phyloP scores from a whole-genome alignment of 1,140 invertebrate genomes.

The Tetramorium parvispinum region DNA sequence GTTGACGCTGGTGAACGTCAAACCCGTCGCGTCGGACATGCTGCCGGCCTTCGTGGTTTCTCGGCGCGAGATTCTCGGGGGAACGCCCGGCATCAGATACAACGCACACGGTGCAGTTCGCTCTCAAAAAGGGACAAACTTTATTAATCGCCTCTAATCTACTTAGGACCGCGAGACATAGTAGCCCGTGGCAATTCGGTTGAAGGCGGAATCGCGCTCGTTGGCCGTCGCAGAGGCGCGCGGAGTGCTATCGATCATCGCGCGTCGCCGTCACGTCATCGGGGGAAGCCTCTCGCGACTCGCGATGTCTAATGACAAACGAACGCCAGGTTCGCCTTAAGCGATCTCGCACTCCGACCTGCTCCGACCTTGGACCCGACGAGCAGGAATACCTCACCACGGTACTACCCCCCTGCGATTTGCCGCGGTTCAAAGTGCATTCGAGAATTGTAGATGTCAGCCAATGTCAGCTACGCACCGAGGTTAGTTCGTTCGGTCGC shows the following conservation, averaged over 20 bases:
- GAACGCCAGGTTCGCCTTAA: background rate
- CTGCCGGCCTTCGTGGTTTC: background rate
- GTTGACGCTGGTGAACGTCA: slow-evolving; percentile 32
- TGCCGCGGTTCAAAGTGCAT: too few relatives aligned
- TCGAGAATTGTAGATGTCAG: too few relatives aligned
- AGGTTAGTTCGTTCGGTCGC: too few relatives aligned
- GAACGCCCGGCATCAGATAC: background rate
- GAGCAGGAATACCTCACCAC: background rate
- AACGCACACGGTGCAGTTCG: background rate
- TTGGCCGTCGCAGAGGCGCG: background rate
- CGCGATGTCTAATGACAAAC: background rate
- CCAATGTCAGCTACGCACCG: too few relatives aligned
- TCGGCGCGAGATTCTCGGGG: background rate
- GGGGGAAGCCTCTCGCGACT: background rate
- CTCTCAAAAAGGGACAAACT: background rate
- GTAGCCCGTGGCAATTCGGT: background rate
- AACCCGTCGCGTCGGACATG: slow-evolving; percentile 21
- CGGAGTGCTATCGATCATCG: background rate
- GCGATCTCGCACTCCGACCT: background rate
- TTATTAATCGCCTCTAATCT: slow-evolving; percentile 41
- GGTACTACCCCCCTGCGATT: background rate
- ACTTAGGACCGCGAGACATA: slow-evolving; percentile 7
- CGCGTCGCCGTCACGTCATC: background rate
- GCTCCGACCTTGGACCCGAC: too few relatives aligned
- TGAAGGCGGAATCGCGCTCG: background rate